Conservation (phyloP, 35 echinoderm and acorn worm genomes). For the Apostichopus parvimensis region DNA sequence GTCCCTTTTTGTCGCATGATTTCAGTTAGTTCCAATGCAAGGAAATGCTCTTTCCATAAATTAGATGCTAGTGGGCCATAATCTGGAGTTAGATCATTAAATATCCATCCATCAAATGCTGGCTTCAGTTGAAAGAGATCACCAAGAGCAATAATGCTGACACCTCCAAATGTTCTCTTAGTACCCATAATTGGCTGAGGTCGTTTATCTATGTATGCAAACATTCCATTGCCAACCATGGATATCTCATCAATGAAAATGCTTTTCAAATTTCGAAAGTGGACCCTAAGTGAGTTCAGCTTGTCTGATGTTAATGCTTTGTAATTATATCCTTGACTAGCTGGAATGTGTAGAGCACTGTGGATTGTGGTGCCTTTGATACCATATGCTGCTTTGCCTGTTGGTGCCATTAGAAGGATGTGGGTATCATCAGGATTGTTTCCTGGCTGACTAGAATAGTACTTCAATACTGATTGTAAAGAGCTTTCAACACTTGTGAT, state of each 20-base stretch:
- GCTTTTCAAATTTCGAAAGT: slow-evolving; percentile 22
- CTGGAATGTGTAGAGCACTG: slow-evolving; percentile 43
- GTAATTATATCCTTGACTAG: slow-evolving; percentile 39
- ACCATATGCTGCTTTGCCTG: slow-evolving; percentile 52
- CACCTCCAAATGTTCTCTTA: slow-evolving; percentile 16
- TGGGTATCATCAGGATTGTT: slow-evolving; percentile 30
- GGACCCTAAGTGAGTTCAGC: neutral
- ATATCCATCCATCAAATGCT: slow-evolving; percentile 47
- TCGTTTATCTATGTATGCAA: slow-evolving; percentile 20
- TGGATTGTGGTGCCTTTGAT: slow-evolving; percentile 49
- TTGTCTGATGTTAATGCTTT: slow-evolving; percentile 2
- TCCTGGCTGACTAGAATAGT: slow-evolving; percentile 15
- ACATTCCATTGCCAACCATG: slow-evolving; percentile 54
- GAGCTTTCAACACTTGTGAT: slow-evolving; percentile 36
- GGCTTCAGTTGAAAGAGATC: slow-evolving; percentile 59
- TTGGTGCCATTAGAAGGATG: slow-evolving; percentile 48
- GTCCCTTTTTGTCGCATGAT: slow-evolving; percentile 46
- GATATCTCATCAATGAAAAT: slow-evolving; percentile 64
- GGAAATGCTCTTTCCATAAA: neutral
- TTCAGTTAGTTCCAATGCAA: slow-evolving; percentile 8
- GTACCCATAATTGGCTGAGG: slow-evolving; percentile 32
- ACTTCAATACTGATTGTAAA: slow-evolving; percentile 20
- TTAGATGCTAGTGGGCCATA: neutral
- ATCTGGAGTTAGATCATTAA: neutral
- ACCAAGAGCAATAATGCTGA: slow-evolving; percentile 53